A percentile compares a stretch with the other conserved stretches of the same genome.
These are phyloP conservation scores for Leptinotarsa tumamoca DNA, from an alignment of 2,888 invertebrate species.

Conservation along the genomic window DNA sequence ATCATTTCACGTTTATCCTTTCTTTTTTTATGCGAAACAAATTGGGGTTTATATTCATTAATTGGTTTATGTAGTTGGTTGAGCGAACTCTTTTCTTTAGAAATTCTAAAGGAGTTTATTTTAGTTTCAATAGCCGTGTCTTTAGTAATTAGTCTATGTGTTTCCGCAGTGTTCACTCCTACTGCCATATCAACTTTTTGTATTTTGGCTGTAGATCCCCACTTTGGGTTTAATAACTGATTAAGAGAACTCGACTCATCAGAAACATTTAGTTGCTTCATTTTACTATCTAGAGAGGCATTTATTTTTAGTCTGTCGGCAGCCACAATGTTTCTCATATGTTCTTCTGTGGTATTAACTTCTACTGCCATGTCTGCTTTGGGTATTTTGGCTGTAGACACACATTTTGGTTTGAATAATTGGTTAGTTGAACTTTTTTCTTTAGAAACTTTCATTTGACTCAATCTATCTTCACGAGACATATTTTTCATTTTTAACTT, in stretches of 20 bases:
- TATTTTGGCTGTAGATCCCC: background rate
- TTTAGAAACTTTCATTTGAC: background rate
- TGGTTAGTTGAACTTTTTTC: background rate
- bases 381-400: background rate
- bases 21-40: background rate
- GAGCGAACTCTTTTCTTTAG: background rate
- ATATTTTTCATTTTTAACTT: background rate
- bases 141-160: background rate
- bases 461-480: background rate
- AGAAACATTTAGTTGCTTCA: too few species aligned
- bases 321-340: too few species aligned
- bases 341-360: background rate
- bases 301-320: too few species aligned
- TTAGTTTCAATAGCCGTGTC: background rate
- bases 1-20: background rate
- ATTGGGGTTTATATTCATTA: background rate
- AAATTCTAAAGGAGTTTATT: background rate
- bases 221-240: background rate
- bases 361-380: constrained; percentile 2
- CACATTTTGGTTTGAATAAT: background rate
- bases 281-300: too few species aligned
- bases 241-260: too few species aligned
- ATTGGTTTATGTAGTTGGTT: background rate
- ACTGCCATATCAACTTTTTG: background rate
- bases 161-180: background rate